Conservation (phyloP, 2,113 vertebrate species). For the Sphyrna mokarran region DNA sequence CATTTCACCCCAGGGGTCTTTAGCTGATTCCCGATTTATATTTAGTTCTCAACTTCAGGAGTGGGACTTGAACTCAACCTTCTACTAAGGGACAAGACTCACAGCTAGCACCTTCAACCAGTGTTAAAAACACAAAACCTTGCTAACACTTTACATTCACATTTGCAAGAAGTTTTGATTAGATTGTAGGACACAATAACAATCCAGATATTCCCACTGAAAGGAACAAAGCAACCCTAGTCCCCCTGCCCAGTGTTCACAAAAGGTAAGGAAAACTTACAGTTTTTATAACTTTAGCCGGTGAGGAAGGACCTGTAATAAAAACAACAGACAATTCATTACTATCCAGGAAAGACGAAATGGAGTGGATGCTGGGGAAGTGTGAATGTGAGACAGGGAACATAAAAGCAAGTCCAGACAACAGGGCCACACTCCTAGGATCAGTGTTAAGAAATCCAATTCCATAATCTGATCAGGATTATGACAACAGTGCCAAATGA, state of each 20-base stretch:
- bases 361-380: not conserved
- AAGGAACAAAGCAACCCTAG: not conserved
- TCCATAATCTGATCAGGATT: not conserved
- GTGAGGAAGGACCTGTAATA: conserved; percentile 82
- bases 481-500: no score
- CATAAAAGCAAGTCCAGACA: not conserved
- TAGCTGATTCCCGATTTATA: not conserved
- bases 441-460: not conserved
- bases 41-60: not conserved
- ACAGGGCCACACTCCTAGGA: not conserved
- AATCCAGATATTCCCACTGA: not conserved
- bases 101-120: not conserved
- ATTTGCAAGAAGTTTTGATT: not conserved
- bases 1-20: not conserved
- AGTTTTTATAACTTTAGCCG: conserved; percentile 84
- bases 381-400: not conserved
- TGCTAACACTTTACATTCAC: not conserved
- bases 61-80: not conserved
- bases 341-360: not conserved
- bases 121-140: not conserved
- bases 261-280: conserved; percentile 65
- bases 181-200: not conserved
- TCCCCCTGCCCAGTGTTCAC: not conserved
- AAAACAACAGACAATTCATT: conserved; percentile 26
- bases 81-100: not conserved